Base-by-base conservation (phyloP, 1,140 invertebrate species). In the Schmidtea mediterranea region DNA sequence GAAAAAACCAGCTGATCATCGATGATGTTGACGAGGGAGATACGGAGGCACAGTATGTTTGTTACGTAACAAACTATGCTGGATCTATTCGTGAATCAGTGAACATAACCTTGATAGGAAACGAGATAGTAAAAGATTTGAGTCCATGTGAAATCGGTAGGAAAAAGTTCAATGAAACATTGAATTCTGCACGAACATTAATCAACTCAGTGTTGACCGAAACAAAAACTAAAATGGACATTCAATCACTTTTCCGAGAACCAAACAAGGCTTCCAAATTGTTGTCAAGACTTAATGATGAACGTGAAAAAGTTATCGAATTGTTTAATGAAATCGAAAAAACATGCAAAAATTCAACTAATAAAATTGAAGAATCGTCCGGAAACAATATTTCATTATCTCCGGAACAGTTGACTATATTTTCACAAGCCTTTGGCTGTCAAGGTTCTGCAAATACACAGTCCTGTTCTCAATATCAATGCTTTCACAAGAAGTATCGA, bases 401-500 rank as follows among this genome's bases (percentile, higher is more conserved):
- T 0, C 62, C 73, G 0, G 71, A 76, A 52, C 82, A 78, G 58
- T 59, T 79, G 26, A 55, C 52, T 0, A 62, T 83, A 51, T 74
- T 90, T n/a, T 75, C 76, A 1, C 75, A 80, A 56, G 66, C 87
- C 45, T 87, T 83, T 0, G 65, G 65, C 12, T 67, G 65, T 53
- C 51, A 55, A 32, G 53, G 49, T 1, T 56, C 49, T 12, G 53
- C 52, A 6, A 76, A 52, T 61, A 72, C 53, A 62, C 61, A 39
- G 71, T 70, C 19, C 75, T 80, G 56, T 84, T 81, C 55, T 74
- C 74, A 1, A 13, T 76, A 83, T 53, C 77, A 82, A 73, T 90
- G 83, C 60, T 90, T 76, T 58, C 83, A 92, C 58, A 71, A 71
- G 1, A 80, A 78, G 52, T 97, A 92, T 59, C 72, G 90, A 0